phyloP scores from a whole-genome alignment of 2,888 invertebrate species.

The Parnassius orleans region DNA sequence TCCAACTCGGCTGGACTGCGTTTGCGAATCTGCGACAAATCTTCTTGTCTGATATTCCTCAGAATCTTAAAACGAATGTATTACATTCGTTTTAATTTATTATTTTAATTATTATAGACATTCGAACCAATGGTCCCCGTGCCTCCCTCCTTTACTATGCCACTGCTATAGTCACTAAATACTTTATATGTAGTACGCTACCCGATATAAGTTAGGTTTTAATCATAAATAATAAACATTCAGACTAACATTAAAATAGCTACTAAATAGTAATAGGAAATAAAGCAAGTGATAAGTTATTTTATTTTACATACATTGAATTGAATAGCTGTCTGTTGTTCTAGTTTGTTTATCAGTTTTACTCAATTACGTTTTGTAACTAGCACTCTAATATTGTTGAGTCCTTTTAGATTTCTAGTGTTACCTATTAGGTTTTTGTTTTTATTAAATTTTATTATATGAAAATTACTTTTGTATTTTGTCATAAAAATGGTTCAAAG shows the following conservation, averaged over 20 bases:
- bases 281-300: background rate
- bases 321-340: background rate
- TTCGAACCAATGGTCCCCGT: no score
- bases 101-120: no score
- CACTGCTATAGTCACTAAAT: no score
- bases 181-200: no score
- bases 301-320: background rate
- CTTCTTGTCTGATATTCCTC: no score
- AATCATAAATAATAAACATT: background rate
- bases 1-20: no score
- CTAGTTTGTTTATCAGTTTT: constrained; percentile 11
- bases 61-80: no score
- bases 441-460: background rate
- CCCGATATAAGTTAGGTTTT: background rate
- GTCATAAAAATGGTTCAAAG: background rate
- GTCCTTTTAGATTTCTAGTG: no score
- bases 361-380: constrained; percentile 4
- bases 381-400: background rate
- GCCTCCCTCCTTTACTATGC: no score
- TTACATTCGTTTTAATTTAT: no score
- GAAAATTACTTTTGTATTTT: background rate
- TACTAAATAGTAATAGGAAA: background rate
- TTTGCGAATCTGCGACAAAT: no score
- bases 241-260: background rate
- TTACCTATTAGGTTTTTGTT: no score